Evolutionary conservation across 2,888 invertebrate species (phyloP), one percentile per base, ranked within the genome.

Genomic region (Melieria crassipennis): DNA sequence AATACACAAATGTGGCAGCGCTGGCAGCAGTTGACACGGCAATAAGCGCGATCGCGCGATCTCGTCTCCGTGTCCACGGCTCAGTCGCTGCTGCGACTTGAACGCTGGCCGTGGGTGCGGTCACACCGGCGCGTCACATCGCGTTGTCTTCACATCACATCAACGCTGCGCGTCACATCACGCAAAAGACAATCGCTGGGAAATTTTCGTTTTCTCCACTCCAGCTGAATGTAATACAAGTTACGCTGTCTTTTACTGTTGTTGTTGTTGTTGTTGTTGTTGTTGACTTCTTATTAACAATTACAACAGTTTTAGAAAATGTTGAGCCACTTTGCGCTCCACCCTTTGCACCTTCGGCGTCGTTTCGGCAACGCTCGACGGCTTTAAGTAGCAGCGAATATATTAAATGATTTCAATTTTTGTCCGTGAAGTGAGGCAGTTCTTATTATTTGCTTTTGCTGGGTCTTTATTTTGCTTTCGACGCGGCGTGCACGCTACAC

Each of bases 151-250:
- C 30, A 30, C 30, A n/a, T 47, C 47, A 47, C 65, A 16, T 11
- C 48, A 7, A 1, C 65, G 3, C 64, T 43, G 13, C 11, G 13
- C 30, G 30, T 30, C 30, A 30, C 30, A 30, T 30, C 30, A 30
- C 30, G 30, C 30, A 30, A 30, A 67, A 67, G 52, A 61, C 67
- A 67, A 67, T 67, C 46, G 67, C n/a, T 67, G 60, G 50, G 67
- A 67, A 61, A 67, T 60, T 67, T 67, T 30, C 60, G 50, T 57
- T 65, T 11, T 55, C 47, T 61, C 61, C 52, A 43, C 46, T 50
- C 50, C 30, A 16, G 67, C 45, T 50, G 50, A 50, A 58, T 58
- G 48, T 66, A 47, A 58, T 58, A 58, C 66, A 66, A 47, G 58
- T 66, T 58, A 43, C 48, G 5, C 43, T 9, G 11, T 48, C 48